Conservation (phyloP, 2,113 vertebrate genomes). For the Macquaria ambigua region DNA sequence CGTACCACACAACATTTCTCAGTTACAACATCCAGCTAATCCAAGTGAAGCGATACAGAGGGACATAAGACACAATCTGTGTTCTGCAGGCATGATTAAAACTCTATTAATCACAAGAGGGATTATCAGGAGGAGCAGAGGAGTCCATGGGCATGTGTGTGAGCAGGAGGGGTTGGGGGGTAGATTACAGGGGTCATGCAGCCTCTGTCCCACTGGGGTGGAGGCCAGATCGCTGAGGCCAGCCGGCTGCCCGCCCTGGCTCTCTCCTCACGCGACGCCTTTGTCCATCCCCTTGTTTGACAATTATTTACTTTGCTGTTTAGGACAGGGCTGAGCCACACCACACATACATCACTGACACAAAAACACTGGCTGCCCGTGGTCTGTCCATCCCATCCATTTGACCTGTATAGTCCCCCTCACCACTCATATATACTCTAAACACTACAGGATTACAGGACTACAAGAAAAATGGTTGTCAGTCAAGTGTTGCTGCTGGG, state of each 20-base stretch:
- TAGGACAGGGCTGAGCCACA: conserved; percentile 76
- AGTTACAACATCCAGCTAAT: neutral
- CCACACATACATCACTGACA: conserved; percentile 75
- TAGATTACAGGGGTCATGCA: conserved; percentile 76
- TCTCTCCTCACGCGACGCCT: conserved; percentile 76
- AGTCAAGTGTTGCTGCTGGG: conserved; percentile 11
- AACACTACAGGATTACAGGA: conserved; percentile 16
- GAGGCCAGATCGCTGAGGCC: conserved; percentile 55
- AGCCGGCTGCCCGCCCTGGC: conserved; percentile 36
- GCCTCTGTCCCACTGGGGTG: conserved; percentile 60
- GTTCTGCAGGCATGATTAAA: conserved; percentile 64
- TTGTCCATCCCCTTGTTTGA: conserved; percentile 84
- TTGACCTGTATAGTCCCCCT: conserved; percentile 40
- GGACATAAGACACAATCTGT: conserved; percentile 8
- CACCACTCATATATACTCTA: conserved; percentile 24
- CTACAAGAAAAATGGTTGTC: conserved; percentile 23
- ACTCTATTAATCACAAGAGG: conserved; percentile 71
- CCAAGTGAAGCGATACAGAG: neutral
- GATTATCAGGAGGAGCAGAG: conserved; percentile 57
- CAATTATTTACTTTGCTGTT: conserved; percentile 87
- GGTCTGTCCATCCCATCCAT: conserved; percentile 40
- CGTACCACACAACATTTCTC: neutral
- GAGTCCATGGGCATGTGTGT: conserved; percentile 31
- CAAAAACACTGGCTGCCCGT: conserved; percentile 56
- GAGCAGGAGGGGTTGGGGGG: conserved; percentile 29